A percentile compares a stretch with the other conserved stretches of the same genome.
Evolutionary conservation across 2,888 invertebrate species (phyloP).

Genomic region (Noctua comes): DNA sequence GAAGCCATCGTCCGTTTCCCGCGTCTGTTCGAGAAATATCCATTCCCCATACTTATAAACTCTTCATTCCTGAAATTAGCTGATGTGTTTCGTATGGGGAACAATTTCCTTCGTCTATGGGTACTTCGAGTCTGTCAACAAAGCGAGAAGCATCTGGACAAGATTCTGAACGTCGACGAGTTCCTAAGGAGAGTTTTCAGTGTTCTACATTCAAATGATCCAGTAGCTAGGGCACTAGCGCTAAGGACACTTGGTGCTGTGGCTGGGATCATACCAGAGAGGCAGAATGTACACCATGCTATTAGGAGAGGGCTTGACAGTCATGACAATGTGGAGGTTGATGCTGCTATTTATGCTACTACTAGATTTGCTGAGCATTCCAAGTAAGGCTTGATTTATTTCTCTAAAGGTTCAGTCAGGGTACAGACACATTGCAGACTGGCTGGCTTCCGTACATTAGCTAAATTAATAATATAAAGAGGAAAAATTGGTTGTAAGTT

Average conservation of each 20-base stretch:
- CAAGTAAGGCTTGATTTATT: conserved; percentile 89
- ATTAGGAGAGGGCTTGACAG: conserved; percentile 97
- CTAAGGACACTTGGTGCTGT: conserved; percentile 97
- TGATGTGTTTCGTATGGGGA: conserved; percentile 97
- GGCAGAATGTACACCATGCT: conserved; percentile 98
- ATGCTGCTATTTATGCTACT: conserved; percentile 98
- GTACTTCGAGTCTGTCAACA: conserved; percentile 98
- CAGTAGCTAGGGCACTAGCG: conserved; percentile 97
- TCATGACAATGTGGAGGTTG: conserved; percentile 98
- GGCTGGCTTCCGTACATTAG: neutral
- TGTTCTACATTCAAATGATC: conserved; percentile 99
- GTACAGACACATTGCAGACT: neutral
- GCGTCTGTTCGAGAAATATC: conserved; percentile 98
- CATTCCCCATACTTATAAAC: conserved; percentile 99
- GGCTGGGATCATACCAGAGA: conserved; percentile 97
- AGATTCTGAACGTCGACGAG: conserved; percentile 98
- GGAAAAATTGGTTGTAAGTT: neutral
- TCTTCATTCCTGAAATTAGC: conserved; percentile 98
- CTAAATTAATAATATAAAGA: neutral
- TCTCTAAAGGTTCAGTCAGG: neutral
- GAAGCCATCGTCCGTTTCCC: conserved; percentile 99
- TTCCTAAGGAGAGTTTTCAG: conserved; percentile 95
- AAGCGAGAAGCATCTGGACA: conserved; percentile 98
- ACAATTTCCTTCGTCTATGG: conserved; percentile 97
- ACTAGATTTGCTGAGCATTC: conserved; percentile 98